Base-by-base conservation (phyloP, 2,888 invertebrate species). In the Diarsia brunnea region DNA sequence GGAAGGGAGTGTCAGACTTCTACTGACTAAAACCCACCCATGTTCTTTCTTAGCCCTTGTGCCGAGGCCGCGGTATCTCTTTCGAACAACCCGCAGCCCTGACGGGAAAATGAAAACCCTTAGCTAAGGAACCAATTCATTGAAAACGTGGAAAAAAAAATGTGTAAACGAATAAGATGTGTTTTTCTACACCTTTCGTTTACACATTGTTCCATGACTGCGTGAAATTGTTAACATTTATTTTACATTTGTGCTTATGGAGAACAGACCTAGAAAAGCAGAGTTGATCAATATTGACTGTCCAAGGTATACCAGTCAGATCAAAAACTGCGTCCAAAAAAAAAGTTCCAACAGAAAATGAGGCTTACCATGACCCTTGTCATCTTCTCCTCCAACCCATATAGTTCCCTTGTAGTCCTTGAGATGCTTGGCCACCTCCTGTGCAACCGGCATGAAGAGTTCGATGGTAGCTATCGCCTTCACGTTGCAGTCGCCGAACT, bases 391-490 rank as follows among this genome's bases (percentile, higher is more conserved):
- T 3, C 97, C 97, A 19, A 98, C 96, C 93, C 97, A 97, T 65
- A 98, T 97, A 4, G 97, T 97, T 53, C 97, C 97, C 79, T 95
- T 96, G 91, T 97, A 98, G 85, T 96, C 96, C 71, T 96, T 94
- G 12, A 98, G 92, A 0, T 93, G 89, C 67, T 97, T 95, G 79
- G 96, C 95, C 16, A 98, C 97, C 82, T 96, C 96, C 69, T 95
- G 91, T 0, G 97, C 97, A 4, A 97, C 92, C n/a, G 97, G 97
- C 93, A 97, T 94, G 70, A 98, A 96, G 91, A 97, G 92, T 64
- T 97, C 97, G 69, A 98, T 97, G 0, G 98, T 98, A 7, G 97
- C 96, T 64, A 97, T 97, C 85, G 97, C 96, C 90, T 97, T 97
- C 3, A 97, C 97, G 51, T 96, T 96, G 79, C 97, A 97, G 89